phyloP scores from a whole-genome alignment of 2,797 vertebrate species.

The Alectoris magna region DNA sequence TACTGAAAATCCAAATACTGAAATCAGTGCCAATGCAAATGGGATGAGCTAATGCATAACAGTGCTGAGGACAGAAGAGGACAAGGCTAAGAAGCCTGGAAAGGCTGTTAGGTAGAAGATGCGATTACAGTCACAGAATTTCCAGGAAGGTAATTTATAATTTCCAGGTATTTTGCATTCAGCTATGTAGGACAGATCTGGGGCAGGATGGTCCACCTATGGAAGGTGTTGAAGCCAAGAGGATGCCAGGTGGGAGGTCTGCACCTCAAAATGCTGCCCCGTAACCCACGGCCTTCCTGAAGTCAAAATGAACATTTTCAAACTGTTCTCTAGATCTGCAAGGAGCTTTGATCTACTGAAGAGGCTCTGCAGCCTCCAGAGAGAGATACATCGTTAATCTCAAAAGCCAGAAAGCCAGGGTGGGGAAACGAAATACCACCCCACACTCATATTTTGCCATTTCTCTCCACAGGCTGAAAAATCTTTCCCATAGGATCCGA shows the following conservation, averaged over 20 bases:
- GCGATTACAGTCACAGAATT: background rate
- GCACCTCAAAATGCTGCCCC: background rate
- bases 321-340: background rate
- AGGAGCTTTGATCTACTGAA: background rate
- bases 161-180: background rate
- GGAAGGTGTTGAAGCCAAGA: background rate
- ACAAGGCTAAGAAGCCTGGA: background rate
- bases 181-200: fast-evolving
- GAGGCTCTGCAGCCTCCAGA: background rate
- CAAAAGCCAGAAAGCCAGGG: background rate
- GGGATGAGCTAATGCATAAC: background rate
- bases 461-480: constrained; percentile 15
- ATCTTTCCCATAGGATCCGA: background rate
- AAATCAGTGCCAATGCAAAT: background rate
- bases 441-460: background rate
- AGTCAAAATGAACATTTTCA: background rate
- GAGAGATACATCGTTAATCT: background rate
- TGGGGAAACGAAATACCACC: background rate
- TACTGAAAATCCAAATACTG: background rate
- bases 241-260: background rate
- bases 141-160: background rate
- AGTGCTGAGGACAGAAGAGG: background rate
- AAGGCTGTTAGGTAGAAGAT: background rate
- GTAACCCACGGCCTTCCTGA: background rate
- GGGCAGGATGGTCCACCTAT: fast-evolving